phyloP scores from a whole-genome alignment of 2,797 vertebrate species.

The Argentina silus region DNA sequence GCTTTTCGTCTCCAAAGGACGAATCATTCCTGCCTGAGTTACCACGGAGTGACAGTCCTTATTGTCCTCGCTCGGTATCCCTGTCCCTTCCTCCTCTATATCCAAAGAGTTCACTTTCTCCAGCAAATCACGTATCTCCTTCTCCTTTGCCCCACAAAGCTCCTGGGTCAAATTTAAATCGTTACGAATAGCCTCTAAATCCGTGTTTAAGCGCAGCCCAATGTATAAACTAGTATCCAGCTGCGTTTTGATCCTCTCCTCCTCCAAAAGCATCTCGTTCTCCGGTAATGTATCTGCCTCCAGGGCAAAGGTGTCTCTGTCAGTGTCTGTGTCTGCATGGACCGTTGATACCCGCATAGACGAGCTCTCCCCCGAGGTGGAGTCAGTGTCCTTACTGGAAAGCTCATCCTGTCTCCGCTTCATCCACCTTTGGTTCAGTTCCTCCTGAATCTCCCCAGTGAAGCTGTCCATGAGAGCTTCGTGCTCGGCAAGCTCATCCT shows the following conservation, averaged over 20 bases:
- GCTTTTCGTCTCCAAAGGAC: slow-evolving; percentile 56
- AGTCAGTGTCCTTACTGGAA: slow-evolving; percentile 62
- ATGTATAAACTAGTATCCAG: slow-evolving; percentile 92
- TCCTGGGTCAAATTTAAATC: slow-evolving; percentile 85
- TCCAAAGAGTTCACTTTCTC: slow-evolving; percentile 81
- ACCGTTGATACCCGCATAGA: slow-evolving; percentile 33
- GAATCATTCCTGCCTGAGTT: slow-evolving; percentile 42
- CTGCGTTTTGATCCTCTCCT: slow-evolving; percentile 87
- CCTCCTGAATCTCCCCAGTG: slow-evolving; percentile 86
- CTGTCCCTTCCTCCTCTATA: slow-evolving; percentile 47
- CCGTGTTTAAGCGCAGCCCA: slow-evolving; percentile 88
- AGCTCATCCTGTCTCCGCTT: slow-evolving; percentile 82
- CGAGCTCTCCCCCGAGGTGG: slow-evolving; percentile 48
- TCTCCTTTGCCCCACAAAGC: slow-evolving; percentile 80
- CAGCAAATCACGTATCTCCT: slow-evolving; percentile 84
- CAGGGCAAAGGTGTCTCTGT: not conserved
- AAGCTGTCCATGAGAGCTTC: slow-evolving; percentile 84
- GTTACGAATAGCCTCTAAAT: slow-evolving; percentile 83
- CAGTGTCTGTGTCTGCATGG: not conserved
- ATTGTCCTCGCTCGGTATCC: slow-evolving; percentile 27
- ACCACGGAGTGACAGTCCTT: slow-evolving; percentile 18
- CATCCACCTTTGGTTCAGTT: slow-evolving; percentile 93
- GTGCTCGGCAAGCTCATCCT: slow-evolving; percentile 84
- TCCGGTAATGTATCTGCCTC: slow-evolving; percentile 52
- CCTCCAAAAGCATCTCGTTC: slow-evolving; percentile 78